phyloP scores from a whole-genome alignment of 2,797 vertebrate genomes.

The Tachyglossus aculeatus region DNA sequence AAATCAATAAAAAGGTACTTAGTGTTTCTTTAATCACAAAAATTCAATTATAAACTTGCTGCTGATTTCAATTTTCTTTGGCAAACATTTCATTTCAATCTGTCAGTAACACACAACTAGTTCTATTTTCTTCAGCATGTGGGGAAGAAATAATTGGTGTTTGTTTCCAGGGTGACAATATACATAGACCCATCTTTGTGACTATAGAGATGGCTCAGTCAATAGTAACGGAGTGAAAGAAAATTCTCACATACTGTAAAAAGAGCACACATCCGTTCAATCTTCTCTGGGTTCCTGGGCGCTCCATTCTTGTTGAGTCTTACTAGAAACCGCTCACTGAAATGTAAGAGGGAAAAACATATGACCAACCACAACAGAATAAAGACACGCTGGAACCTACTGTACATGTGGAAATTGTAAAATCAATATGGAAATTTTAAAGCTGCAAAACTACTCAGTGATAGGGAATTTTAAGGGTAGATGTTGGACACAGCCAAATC shows the following conservation, averaged over 20 bases:
- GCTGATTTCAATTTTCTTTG: conserved; percentile 1
- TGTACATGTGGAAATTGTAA: no score
- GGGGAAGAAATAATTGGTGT: conserved; percentile 14
- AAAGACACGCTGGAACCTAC: not conserved
- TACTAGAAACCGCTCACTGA: conserved; percentile 98
- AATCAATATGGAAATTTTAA: no score
- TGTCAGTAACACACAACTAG: conserved; percentile 22
- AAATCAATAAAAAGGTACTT: conserved; percentile 26
- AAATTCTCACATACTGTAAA: conserved; percentile 87
- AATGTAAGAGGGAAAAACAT: conserved; percentile 60
- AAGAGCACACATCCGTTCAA: conserved; percentile 93
- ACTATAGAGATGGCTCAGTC: conserved; percentile 1
- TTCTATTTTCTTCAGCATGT: not conserved
- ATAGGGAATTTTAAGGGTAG: no score
- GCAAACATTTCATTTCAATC: conserved; percentile 40
- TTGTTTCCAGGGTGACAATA: not conserved
- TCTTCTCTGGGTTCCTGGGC: conserved; percentile 96
- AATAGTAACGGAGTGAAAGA: conserved; percentile 35
- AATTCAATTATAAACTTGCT: conserved; percentile 28
- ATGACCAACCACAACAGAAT: no score
- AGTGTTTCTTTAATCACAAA: conserved; percentile 28
- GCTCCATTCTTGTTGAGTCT: conserved; percentile 98
- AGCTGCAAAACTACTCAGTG: no score
- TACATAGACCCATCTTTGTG: not conserved
- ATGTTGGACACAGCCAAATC: no score